phyloP scores from a whole-genome alignment of 2,113 vertebrate species.

The Lipophrys pholis region DNA sequence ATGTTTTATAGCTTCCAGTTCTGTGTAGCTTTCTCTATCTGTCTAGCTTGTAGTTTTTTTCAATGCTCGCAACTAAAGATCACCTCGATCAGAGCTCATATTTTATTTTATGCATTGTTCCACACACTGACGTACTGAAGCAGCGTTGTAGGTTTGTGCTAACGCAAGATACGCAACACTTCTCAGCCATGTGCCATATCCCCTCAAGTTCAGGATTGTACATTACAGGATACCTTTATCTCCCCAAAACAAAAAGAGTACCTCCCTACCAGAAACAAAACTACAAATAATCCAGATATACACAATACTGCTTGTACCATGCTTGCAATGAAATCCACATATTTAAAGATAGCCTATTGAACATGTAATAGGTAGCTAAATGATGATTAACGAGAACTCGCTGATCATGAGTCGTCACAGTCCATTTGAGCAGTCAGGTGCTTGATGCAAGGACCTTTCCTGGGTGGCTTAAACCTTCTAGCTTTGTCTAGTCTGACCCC shows the following conservation, averaged over 20 bases:
- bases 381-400: conserved; percentile 91
- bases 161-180: conserved; percentile 70
- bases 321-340: conserved; percentile 84
- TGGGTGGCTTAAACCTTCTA: conserved; percentile 71
- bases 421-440: conserved; percentile 83
- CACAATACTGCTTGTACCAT: conserved; percentile 87
- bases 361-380: conserved; percentile 88
- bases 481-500: conserved; percentile 84
- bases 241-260: conserved; percentile 63
- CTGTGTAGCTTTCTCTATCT: conserved; percentile 71
- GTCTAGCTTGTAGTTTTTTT: conserved; percentile 66
- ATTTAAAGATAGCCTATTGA: conserved; percentile 80
- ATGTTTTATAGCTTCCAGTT: conserved; percentile 57
- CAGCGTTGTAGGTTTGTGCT: conserved; percentile 78
- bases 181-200: conserved; percentile 65
- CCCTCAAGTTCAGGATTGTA: conserved; percentile 80
- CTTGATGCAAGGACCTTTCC: conserved; percentile 87
- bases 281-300: conserved; percentile 80
- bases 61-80: conserved; percentile 67
- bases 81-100: conserved; percentile 60
- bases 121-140: conserved; percentile 70
- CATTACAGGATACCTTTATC: conserved; percentile 77
- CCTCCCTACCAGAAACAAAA: conserved; percentile 78
- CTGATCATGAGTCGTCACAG: conserved; percentile 86
- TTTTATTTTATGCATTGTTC: conserved; percentile 75